A percentile compares a stretch with the other conserved stretches of the same genome.
These are phyloP conservation scores for Drosophila miranda DNA, from an alignment of 1,140 invertebrate genomes.

Conservation along the genomic window DNA sequence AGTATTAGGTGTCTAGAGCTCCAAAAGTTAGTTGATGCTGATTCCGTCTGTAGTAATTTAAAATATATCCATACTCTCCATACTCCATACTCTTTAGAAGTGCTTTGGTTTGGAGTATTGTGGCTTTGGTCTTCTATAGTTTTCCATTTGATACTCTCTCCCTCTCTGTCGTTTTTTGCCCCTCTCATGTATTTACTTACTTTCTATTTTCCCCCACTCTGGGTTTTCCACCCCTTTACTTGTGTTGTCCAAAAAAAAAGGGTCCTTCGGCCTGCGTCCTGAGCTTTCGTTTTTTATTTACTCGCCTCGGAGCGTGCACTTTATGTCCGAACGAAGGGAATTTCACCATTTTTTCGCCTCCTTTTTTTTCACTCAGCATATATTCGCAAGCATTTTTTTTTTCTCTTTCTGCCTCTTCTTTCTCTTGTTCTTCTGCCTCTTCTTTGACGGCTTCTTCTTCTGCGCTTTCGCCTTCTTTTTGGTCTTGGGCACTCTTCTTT, in stretches of 20 bases:
- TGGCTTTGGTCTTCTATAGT: not conserved
- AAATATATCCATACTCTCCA: too few species aligned
- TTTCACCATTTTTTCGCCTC: constrained; percentile 28
- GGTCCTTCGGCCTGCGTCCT: constrained; percentile 12
- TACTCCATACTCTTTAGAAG: too few species aligned
- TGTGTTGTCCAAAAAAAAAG: constrained; percentile 51
- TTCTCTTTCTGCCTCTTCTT: too few species aligned
- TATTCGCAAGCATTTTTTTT: constrained; percentile 13
- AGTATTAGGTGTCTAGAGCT: too few species aligned
- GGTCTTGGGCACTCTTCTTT: constrained; percentile 32
- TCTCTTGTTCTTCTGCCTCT: not conserved
- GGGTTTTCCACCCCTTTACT: constrained; percentile 64
- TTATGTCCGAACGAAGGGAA: constrained; percentile 43
- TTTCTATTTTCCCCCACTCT: not conserved
- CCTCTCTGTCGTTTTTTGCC: not conserved
- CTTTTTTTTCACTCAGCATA: constrained; percentile 30
- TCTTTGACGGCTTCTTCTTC: too few species aligned
- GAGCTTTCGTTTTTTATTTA: constrained; percentile 51
- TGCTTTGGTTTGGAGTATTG: not conserved
- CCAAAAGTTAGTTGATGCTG: too few species aligned
- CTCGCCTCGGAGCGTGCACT: constrained; percentile 56
- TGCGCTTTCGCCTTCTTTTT: constrained; percentile 13
- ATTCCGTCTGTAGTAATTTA: too few species aligned
- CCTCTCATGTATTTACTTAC: too few species aligned
- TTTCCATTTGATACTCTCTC: constrained; percentile 2